Conservation (phyloP, 2,888 invertebrate genomes). For the Xestoiulus laeticollis region DNA sequence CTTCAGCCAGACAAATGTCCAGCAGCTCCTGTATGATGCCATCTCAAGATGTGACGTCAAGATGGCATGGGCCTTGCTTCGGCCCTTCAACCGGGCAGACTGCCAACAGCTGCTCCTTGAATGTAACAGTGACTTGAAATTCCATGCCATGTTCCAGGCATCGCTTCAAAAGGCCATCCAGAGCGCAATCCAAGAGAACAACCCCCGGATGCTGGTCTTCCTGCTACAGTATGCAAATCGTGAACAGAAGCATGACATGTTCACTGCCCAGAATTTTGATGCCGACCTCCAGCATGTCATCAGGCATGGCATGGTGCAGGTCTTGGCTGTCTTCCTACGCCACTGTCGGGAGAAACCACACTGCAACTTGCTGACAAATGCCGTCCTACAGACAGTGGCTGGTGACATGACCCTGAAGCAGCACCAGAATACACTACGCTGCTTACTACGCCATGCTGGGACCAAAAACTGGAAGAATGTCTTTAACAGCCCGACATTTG, state of each 20-base stretch:
- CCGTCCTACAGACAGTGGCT: background rate
- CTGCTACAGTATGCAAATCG: background rate
- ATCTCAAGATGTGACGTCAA: background rate
- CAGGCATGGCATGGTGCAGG: background rate
- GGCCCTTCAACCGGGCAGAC: background rate
- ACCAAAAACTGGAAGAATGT: background rate
- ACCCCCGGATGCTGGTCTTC: background rate
- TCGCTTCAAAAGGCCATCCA: background rate
- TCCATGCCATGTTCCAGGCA: background rate
- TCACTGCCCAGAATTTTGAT: background rate
- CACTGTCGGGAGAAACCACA: background rate
- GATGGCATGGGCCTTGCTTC: background rate
- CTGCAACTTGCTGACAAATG: background rate
- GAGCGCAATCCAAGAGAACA: background rate
- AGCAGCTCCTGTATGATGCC: background rate
- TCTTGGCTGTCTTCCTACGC: background rate
- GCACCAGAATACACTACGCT: background rate
- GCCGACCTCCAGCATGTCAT: background rate
- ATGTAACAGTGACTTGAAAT: background rate
- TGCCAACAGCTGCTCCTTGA: background rate
- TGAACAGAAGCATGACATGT: background rate
- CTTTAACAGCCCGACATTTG: background rate
- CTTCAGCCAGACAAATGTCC: background rate
- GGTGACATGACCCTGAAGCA: background rate
- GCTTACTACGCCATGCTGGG: background rate